Evolutionary conservation across 2,888 invertebrate genomes (phyloP), one percentile per base, ranked within the genome.

Genomic region (Temnothorax rugatulus): DNA sequence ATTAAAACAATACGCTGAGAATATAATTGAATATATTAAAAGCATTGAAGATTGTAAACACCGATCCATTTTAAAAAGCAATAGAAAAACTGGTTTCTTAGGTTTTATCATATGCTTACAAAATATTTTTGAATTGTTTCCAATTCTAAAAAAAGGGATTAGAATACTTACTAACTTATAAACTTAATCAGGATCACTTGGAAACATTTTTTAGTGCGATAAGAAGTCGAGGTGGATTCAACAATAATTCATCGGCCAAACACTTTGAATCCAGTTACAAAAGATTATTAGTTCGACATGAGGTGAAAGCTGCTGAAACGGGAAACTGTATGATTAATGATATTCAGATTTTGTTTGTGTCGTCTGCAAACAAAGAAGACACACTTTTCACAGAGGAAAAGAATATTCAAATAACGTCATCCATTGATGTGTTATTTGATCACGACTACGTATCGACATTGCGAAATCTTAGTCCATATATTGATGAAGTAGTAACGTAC

Each of bases 181-280:
- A 82, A 41, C 4, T 82, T 29, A 61, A 34, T 7, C 75, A 75
- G 15, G 57, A 75, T 11, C 74, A 74, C 25, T 15, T 82, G 7
- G 74, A 82, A 63, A 82, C 50, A 54, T 74, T 76, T 76, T 47
- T 71, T 18, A 75, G 75, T 75, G 75, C 75, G 1, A 7, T 75
- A 75, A 47, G 64, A 21, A 76, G 47, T 9, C 11, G 34, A 76
- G 64, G 34, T n/a, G 64, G 50, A 7, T 64, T 64, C 1, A 64
- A 76, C 1, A 21, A 76, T 8, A 63, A 76, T 11, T 50, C 75
- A 34, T 25, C 54, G 11, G 38, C 54, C n/a, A 71, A 21, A 59
- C 44, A 75, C n/a, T 61, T 47, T 11, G 29, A 75, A 61, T 25
- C 44, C 0, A 75, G 44, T 5, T 74, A 74, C 9, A 74, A 74